Conservation (phyloP, 2,888 invertebrate genomes). For the Pyrrhosoma nymphula region DNA sequence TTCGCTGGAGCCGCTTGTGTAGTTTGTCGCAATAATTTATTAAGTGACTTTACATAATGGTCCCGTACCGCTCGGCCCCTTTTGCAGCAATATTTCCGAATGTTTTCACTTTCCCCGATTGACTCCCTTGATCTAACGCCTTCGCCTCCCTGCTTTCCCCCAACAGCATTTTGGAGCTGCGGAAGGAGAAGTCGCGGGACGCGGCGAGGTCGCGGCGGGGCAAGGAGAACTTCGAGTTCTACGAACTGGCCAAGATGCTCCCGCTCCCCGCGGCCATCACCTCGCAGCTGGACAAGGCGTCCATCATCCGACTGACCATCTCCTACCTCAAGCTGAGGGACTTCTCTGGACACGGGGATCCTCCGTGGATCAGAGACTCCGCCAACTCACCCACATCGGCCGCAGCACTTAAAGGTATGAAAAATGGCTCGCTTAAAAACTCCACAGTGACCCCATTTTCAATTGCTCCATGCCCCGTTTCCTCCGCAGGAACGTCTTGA, state of each 20-base stretch:
- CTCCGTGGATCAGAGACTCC: slow-evolving; percentile 94
- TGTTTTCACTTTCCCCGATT: too few relatives aligned
- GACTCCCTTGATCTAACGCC: slow-evolving; percentile 22
- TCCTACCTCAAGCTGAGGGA: slow-evolving; percentile 96
- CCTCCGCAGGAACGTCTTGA: neutral
- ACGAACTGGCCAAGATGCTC: slow-evolving; percentile 96
- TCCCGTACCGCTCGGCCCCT: too few relatives aligned
- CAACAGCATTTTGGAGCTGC: slow-evolving; percentile 92
- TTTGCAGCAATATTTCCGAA: too few relatives aligned
- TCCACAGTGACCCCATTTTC: neutral
- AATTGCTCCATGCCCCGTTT: neutral
- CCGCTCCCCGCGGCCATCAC: slow-evolving; percentile 95
- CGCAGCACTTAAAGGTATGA: slow-evolving; percentile 84
- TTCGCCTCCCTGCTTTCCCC: neutral
- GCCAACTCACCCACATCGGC: slow-evolving; percentile 80
- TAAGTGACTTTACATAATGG: too few relatives aligned
- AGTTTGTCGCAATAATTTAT: too few relatives aligned
- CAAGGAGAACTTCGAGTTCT: slow-evolving; percentile 98
- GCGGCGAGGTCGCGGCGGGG: slow-evolving; percentile 94
- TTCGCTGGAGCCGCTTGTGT: too few relatives aligned
- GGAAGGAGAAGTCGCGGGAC: slow-evolving; percentile 96
- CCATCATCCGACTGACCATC: slow-evolving; percentile 97
- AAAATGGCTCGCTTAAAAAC: slow-evolving; percentile 81
- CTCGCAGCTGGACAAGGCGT: slow-evolving; percentile 96
- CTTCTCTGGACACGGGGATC: slow-evolving; percentile 97